Conservation (phyloP, 2,797 vertebrate species). For the Argya squamiceps region DNA sequence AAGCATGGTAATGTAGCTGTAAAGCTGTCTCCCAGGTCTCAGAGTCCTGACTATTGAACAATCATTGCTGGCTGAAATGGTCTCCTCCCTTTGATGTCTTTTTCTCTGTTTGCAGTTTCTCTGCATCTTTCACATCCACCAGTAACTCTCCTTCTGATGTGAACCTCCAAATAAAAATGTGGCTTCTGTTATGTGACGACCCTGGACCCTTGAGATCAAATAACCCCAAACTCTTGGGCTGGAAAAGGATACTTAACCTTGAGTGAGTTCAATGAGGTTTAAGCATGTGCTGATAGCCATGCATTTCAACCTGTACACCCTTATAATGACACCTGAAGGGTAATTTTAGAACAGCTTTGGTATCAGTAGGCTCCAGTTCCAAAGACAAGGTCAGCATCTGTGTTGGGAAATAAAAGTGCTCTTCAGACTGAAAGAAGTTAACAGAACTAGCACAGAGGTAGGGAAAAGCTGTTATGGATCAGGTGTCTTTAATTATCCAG, state of each 20-base stretch:
- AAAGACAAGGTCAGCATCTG: neutral
- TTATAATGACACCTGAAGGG: neutral
- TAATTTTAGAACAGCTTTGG: neutral
- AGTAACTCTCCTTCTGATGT: neutral
- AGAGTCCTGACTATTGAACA: neutral
- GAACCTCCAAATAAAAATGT: neutral
- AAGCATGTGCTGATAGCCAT: neutral
- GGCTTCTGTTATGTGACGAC: neutral
- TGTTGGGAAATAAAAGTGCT: neutral
- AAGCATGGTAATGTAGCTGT: neutral
- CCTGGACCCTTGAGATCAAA: neutral
- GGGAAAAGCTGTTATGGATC: neutral
- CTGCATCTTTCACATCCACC: neutral
- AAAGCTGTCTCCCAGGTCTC: neutral
- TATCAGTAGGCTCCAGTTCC: neutral
- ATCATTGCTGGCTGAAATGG: neutral
- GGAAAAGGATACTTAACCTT: neutral
- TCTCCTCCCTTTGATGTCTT: neutral
- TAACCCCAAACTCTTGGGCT: neutral
- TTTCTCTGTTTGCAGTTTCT: neutral
- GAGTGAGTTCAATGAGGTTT: neutral
- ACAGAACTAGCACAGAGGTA: neutral
- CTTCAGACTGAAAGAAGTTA: neutral
- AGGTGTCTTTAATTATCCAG: neutral
- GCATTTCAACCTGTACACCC: neutral